These are phyloP conservation scores for Ephestia elutella DNA, from an alignment of 1,140 invertebrate species.

Conservation along the genomic window DNA sequence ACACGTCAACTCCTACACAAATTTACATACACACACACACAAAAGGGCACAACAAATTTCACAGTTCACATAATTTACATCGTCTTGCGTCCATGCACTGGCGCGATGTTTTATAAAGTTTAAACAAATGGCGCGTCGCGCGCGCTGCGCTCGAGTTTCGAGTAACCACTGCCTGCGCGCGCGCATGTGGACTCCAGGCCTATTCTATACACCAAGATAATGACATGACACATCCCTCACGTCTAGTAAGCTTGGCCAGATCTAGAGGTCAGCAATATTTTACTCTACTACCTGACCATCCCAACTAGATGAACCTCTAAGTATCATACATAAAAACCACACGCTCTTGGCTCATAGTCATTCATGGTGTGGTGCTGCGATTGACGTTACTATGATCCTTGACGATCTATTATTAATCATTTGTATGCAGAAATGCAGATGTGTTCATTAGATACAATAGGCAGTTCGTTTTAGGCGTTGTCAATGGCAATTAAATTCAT, in stretches of 20 bases:
- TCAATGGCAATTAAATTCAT: constrained; percentile 2
- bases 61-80: constrained; percentile 15
- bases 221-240: neutral
- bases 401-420: neutral
- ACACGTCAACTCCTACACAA: constrained; percentile 1
- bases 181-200: neutral
- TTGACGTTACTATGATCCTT: neutral
- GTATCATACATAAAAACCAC: no score
- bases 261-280: no score
- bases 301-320: no score
- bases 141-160: constrained; percentile 49
- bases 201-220: neutral
- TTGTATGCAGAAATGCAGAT: neutral
- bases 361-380: neutral
- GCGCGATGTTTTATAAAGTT: constrained; percentile 3
- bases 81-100: constrained; percentile 3
- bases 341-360: neutral
- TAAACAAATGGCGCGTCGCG: constrained; percentile 36
- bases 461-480: neutral
- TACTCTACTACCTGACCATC: no score
- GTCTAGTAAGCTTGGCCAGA: neutral
- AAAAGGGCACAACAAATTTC: constrained; percentile 5
- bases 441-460: neutral
- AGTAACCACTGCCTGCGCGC: constrained; percentile 24
- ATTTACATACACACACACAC: neutral